Evolutionary conservation across 2,888 invertebrate species (phyloP), one percentile per base, ranked within the genome.

Genomic region (Resseliella maxima): DNA sequence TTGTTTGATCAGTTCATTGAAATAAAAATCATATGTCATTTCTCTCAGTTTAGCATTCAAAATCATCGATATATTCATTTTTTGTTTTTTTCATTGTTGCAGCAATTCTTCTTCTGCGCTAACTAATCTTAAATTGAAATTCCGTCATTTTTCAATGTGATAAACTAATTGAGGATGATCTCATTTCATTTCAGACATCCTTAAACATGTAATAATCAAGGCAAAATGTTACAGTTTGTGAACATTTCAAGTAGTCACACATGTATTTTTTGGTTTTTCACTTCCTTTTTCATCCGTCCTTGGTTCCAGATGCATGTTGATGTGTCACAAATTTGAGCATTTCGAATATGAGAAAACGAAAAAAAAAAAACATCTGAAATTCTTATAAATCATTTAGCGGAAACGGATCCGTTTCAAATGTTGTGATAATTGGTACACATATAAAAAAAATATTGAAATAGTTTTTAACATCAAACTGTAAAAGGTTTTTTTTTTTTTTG

Each of bases 351-450:
- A 59, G 24, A n/a, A n/a, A n/a, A 27, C 12, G 21, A 12, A 50
- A 50, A 50, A 50, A n/a, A n/a, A 59, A 5, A 10, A 59, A 24
- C 50, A 59, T 24, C 5, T 59, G 59, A 24, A 6, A 59, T 59
- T 59, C 31, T 72, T 0, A 35, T 18, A 72, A 31, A 31, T 72
- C 27, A 27, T 31, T 35, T 35, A 15, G 15, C 27, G 72, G 72
- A 72, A 72, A 31, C 72, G 72, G 31, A 72, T 21, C 31, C 15
- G 27, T 59, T 59, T 59, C 59, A 27, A 72, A 72, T 72, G 72
- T 72, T 3, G 72, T 72, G 72, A 31, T 72, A 72, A 72, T 27
- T 72, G 72, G 27, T 27, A 24, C 1, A 50, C 15, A 8, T 59
- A 59, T 15, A 59, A 2, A 59, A 59, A 59, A 8, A 41, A 41